Evolutionary conservation across 2,888 invertebrate species (phyloP).

Genomic region (Nudaria mundana): DNA sequence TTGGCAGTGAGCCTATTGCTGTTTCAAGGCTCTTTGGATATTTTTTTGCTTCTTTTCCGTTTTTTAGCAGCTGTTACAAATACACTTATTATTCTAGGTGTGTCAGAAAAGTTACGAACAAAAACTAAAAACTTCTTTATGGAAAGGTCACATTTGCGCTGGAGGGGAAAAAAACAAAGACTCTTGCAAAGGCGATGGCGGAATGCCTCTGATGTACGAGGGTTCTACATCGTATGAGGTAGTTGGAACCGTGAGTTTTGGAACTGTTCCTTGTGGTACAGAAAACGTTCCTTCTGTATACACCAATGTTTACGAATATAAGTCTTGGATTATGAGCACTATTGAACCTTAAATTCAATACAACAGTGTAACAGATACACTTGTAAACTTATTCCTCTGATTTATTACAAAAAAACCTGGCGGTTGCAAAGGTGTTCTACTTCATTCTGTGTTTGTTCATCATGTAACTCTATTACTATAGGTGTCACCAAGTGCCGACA

Average conservation of each 20-base stretch:
- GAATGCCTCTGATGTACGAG: conserved; percentile 80
- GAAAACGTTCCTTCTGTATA: conserved; percentile 82
- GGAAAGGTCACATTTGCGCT: conserved; percentile 70
- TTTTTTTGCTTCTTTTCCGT: no score
- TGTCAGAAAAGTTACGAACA: not conserved
- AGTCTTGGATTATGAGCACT: conserved; percentile 73
- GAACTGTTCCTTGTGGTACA: conserved; percentile 80
- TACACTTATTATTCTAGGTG: not conserved
- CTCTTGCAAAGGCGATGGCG: conserved; percentile 83
- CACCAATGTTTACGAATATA: conserved; percentile 77
- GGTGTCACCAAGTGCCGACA: no score
- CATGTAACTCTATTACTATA: no score
- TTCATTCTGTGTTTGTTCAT: no score
- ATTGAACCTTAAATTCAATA: not conserved
- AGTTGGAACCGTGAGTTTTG: conserved; percentile 82
- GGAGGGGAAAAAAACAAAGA: conserved; percentile 78
- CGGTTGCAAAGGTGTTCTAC: no score
- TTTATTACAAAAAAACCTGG: no score
- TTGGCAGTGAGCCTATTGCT: no score
- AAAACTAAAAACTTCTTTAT: conserved; percentile 8
- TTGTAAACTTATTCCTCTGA: no score
- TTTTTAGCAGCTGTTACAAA: no score
- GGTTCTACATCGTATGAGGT: conserved; percentile 31
- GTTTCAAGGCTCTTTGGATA: no score
- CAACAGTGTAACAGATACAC: not conserved